Evolutionary conservation across 1,140 invertebrate species (phyloP).

Genomic region (Venturia canescens): DNA sequence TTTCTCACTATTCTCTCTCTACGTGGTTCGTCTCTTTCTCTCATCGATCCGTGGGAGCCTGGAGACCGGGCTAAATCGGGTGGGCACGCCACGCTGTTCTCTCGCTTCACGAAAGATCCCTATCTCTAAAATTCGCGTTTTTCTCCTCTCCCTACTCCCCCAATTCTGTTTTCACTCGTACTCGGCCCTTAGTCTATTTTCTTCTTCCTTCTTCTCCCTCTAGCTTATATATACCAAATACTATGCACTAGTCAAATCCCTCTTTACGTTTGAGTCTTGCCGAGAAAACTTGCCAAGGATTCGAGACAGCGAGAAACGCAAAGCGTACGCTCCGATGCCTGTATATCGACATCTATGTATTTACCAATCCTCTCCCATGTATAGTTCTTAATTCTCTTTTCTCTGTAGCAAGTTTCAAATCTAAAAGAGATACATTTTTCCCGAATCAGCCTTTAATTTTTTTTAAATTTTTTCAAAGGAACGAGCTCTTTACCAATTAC

Average conservation of each 20-base stretch:
- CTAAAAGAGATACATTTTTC: background rate
- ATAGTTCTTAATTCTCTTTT: background rate
- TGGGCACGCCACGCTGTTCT: slow-evolving; percentile 9
- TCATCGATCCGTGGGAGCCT: slow-evolving; percentile 33
- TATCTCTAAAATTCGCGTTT: background rate
- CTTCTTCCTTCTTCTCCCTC: background rate
- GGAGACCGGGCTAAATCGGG: slow-evolving; percentile 33
- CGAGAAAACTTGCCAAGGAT: background rate
- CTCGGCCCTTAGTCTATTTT: background rate
- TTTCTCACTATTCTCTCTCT: background rate
- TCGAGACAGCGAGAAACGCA: background rate
- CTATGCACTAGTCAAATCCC: background rate
- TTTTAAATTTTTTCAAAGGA: slow-evolving; percentile 16
- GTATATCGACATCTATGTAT: background rate
- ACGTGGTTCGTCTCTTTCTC: slow-evolving; percentile 20
- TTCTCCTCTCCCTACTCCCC: background rate
- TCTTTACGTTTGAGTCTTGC: slow-evolving; percentile 4
- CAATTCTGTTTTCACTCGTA: background rate
- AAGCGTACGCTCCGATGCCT: background rate
- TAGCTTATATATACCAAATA: background rate
- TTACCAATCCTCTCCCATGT: background rate
- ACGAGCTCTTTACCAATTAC: slow-evolving; percentile 45
- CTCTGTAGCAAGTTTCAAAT: background rate
- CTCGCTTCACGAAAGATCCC: background rate
- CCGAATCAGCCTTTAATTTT: background rate